A percentile compares a stretch with the other conserved stretches of the same genome.
phyloP scores from a whole-genome alignment of 2,113 vertebrate species.

The Symphodus melops region DNA sequence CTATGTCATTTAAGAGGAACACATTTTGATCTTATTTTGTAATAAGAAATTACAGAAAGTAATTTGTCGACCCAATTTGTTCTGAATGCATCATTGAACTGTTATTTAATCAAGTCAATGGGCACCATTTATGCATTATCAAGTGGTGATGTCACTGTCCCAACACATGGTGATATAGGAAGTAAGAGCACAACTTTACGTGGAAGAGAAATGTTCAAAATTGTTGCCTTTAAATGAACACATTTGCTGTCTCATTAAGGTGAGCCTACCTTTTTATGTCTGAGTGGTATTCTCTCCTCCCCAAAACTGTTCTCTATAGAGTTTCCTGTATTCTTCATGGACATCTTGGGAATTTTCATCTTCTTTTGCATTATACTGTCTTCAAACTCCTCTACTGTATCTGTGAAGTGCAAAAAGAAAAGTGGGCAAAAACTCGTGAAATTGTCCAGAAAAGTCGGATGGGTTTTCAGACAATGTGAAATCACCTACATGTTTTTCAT shows the following conservation, averaged over 20 bases:
- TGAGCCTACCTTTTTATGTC: conserved; percentile 94
- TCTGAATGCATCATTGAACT: background rate
- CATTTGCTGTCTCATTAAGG: background rate
- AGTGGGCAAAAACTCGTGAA: conserved; percentile 35
- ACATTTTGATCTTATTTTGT: background rate
- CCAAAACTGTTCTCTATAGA: conserved; percentile 93
- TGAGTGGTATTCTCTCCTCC: conserved; percentile 94
- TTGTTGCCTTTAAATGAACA: background rate
- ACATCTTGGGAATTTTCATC: conserved; percentile 99
- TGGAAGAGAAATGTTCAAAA: background rate
- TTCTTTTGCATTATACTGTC: conserved; percentile 99
- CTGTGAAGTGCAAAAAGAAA: conserved; percentile 63
- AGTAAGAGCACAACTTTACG: background rate
- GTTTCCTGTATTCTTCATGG: conserved; percentile 92
- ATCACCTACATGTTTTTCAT: conserved; percentile 1
- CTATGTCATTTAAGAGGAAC: background rate
- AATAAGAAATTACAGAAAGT: background rate
- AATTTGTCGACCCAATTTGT: background rate
- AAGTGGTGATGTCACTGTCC: background rate
- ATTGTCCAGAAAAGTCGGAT: conserved; percentile 35
- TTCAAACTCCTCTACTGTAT: conserved; percentile 92
- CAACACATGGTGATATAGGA: conserved; percentile 6
- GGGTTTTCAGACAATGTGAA: conserved; percentile 2
- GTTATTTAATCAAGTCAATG: background rate
- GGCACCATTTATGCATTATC: background rate